A percentile compares a stretch with the other conserved stretches of the same genome.
phyloP scores from a whole-genome alignment of 2,797 vertebrate genomes.

The Neosilurus mollespiculum region DNA sequence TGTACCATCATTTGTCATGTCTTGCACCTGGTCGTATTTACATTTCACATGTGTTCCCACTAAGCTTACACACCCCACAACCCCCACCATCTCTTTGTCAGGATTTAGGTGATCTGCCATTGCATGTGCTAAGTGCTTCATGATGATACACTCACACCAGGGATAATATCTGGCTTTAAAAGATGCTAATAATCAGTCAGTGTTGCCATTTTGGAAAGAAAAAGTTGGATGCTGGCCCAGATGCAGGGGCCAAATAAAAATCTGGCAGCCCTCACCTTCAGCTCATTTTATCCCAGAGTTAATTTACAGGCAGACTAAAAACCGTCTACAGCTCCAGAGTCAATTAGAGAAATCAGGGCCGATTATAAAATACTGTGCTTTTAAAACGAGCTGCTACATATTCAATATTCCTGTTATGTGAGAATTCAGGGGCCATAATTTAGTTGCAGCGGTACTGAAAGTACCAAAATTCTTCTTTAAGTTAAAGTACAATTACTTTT shows the following conservation, averaged over 20 bases:
- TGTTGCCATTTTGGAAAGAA: constrained; percentile 12
- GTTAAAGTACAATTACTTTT: background rate
- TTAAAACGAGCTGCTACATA: background rate
- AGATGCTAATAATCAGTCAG: constrained; percentile 7
- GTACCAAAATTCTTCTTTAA: too few relatives aligned
- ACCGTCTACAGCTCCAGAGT: background rate
- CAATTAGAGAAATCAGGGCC: constrained; percentile 11
- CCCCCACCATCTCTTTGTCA: constrained; percentile 17
- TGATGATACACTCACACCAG: constrained; percentile 12
- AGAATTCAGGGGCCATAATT: background rate
- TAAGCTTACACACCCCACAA: background rate
- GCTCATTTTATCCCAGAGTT: constrained; percentile 27
- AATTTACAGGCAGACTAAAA: constrained; percentile 12
- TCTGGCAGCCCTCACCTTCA: constrained; percentile 6
- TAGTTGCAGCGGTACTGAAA: background rate
- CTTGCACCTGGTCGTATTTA: background rate
- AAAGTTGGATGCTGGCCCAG: constrained; percentile 25
- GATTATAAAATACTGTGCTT: constrained; percentile 1
- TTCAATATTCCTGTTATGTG: constrained; percentile 1
- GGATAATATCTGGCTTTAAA: constrained; percentile 20
- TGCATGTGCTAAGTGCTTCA: constrained; percentile 20
- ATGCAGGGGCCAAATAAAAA: constrained; percentile 15
- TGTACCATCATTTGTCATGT: constrained; percentile 4
- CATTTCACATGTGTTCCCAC: constrained; percentile 5
- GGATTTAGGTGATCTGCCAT: constrained; percentile 27